Conservation (phyloP, 2,797 vertebrate genomes). For the Australoheros facetus region DNA sequence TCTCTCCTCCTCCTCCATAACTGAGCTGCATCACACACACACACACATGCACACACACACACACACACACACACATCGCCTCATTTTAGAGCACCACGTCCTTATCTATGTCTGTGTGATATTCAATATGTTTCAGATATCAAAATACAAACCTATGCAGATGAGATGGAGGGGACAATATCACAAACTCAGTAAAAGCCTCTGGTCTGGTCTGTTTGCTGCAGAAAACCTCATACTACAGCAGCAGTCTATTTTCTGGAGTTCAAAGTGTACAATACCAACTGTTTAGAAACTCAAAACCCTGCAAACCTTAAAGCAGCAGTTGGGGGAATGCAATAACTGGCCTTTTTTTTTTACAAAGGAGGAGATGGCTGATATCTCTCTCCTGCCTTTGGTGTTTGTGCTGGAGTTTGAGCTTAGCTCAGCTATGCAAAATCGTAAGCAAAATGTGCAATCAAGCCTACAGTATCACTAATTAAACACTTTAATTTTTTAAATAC, state of each 20-base stretch:
- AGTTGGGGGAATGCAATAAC: background rate
- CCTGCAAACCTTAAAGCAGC: background rate
- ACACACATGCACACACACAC: constrained; percentile 33
- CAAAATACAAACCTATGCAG: constrained; percentile 71
- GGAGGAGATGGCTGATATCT: background rate
- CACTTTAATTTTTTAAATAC: background rate
- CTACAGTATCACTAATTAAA: no score
- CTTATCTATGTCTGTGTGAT: constrained; percentile 73
- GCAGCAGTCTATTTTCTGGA: constrained; percentile 7
- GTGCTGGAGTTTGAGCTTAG: background rate
- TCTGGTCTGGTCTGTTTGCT: constrained; percentile 26
- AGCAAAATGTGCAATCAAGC: background rate
- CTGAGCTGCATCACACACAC: constrained; percentile 46
- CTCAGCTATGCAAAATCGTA: background rate
- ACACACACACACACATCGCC: constrained; percentile 42
- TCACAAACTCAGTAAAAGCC: constrained; percentile 54
- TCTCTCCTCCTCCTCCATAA: constrained; percentile 31
- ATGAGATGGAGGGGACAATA: constrained; percentile 69
- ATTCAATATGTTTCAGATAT: constrained; percentile 74
- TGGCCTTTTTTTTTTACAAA: background rate
- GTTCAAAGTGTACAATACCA: constrained; percentile 10
- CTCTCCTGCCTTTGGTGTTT: background rate
- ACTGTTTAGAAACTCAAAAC: background rate
- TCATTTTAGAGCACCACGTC: constrained; percentile 59
- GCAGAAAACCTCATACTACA: constrained; percentile 3